phyloP scores from a whole-genome alignment of 2,113 vertebrate species.

The Passer domesticus region DNA sequence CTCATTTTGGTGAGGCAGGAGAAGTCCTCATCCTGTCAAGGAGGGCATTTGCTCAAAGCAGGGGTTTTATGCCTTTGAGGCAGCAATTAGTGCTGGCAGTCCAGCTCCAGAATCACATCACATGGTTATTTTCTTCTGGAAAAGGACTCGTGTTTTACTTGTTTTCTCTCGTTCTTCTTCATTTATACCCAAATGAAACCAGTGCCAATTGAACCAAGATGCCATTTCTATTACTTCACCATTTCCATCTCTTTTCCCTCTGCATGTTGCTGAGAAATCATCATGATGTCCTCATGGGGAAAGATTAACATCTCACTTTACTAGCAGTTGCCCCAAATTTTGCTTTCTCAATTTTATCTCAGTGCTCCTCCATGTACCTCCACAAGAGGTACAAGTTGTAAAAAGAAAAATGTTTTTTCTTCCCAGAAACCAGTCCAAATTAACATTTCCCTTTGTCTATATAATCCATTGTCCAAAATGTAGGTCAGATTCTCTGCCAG shows the following conservation, averaged over 20 bases:
- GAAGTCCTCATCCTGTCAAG: background rate
- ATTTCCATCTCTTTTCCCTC: background rate
- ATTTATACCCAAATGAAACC: background rate
- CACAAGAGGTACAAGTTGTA: background rate
- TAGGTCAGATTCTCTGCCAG: background rate
- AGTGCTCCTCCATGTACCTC: background rate
- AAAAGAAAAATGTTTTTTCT: background rate
- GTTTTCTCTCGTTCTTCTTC: background rate
- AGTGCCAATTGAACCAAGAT: background rate
- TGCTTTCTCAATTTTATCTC: background rate
- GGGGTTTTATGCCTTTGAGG: background rate
- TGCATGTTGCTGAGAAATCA: background rate
- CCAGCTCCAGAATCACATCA: background rate
- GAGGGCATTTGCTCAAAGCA: background rate
- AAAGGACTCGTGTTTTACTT: background rate
- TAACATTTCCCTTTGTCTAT: background rate
- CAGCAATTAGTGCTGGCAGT: background rate
- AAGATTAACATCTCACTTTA: background rate
- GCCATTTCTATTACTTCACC: background rate
- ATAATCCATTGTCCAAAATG: background rate
- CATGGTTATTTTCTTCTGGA: background rate
- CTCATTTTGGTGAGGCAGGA: background rate
- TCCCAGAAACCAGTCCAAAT: background rate
- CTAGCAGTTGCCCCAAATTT: background rate
- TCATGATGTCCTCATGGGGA: background rate